Base-by-base conservation (phyloP, 2,113 vertebrate species). In the Dissostichus mawsoni region DNA sequence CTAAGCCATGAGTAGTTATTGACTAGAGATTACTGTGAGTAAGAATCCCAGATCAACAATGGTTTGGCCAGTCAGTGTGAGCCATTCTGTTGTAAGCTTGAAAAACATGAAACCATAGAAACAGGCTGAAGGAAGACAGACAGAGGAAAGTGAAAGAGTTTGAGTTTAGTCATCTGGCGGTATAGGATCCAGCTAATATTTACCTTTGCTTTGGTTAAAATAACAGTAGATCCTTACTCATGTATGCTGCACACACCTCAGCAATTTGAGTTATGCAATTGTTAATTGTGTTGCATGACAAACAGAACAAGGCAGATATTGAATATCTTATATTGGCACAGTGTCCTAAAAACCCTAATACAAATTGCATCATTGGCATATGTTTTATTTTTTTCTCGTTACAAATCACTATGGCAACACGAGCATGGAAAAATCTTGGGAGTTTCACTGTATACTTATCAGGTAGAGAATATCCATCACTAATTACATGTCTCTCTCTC, bases 341-440 rank as follows among this genome's bases (percentile, higher is more conserved):
- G 47, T 11, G 11, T 73, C 73, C 77, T 11, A 0, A 52, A 80
- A 66, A 69, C 76, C 52, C 33, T 1, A 18, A 87, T 83, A 45
- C 50, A 81, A 87, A 84, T 13, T 70, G 18, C 71, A 67, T 65
- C 23, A 18, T 18, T 76, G 53, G 57, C 64, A 73, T 87, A 82
- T 83, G 76, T 71, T 87, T 87, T 56, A 14, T 70, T 51, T 65
- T 76, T 74, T 72, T 4, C n/a, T 69, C n/a, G 3, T 16, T 36
- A 67, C 48, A 78, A 66, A 85, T 92, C 62, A 52, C 86, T 87
- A 92, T 92, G 86, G 90, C 86, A 91, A 92, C 91, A 48, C 36
- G 14, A 47, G 58, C 11, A 0, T 41, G 57, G 71, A 74, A 63
- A 71, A 50, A 77, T 84, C 69, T 70, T 41, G 3, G 17, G 57